These are phyloP conservation scores for Redunca redunca DNA, from an alignment of 2,113 vertebrate species.

Conservation along the genomic window DNA sequence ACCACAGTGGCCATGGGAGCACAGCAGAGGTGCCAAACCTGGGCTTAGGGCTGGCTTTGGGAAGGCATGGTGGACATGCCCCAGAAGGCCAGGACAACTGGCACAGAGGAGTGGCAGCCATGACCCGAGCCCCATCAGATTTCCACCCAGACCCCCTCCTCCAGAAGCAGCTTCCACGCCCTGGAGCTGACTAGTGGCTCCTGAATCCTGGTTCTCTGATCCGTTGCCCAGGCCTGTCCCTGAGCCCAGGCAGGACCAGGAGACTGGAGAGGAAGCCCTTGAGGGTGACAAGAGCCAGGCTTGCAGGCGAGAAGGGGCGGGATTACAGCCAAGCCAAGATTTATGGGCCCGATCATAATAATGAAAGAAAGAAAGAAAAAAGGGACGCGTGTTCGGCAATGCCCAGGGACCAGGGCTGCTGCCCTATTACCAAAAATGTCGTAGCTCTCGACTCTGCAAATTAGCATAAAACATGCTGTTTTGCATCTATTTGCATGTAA, in stretches of 20 bases:
- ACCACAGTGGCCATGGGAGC: background rate
- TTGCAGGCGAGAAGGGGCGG: conserved; percentile 29
- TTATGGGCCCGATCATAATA: conserved; percentile 66
- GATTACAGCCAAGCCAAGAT: conserved; percentile 69
- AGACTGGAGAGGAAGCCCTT: background rate
- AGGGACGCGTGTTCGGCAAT: conserved; percentile 67
- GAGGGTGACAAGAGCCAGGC: conserved; percentile 33
- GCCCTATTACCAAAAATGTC: conserved; percentile 77
- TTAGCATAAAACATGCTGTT: conserved; percentile 79
- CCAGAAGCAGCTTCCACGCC: background rate
- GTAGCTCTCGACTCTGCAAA: conserved; percentile 68
- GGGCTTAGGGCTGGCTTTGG: background rate
- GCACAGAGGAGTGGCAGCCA: background rate
- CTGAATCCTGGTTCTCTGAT: background rate
- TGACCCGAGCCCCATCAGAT: background rate
- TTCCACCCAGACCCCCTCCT: background rate
- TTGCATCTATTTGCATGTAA: conserved; percentile 71
- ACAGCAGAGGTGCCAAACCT: background rate
- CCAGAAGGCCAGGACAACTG: background rate
- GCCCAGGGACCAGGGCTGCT: conserved; percentile 74
- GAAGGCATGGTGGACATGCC: background rate
- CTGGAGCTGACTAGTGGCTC: background rate
- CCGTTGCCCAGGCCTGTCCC: background rate
- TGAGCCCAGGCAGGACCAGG: background rate
- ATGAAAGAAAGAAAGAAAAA: conserved; percentile 67